These are phyloP conservation scores for Drosophila setosimentum DNA, from an alignment of 2,888 invertebrate species.

Conservation along the genomic window DNA sequence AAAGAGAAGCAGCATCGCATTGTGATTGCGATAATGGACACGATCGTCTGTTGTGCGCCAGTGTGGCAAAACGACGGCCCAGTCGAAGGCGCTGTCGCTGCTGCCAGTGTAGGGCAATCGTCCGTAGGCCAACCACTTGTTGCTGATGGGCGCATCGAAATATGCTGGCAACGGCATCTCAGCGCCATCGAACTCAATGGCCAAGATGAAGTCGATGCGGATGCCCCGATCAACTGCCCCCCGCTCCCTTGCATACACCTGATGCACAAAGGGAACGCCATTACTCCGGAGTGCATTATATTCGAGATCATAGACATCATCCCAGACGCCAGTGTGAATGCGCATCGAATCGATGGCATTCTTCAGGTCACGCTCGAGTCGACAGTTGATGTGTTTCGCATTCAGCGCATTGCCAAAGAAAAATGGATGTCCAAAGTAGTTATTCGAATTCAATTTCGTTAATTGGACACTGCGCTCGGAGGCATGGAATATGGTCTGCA, in stretches of 20 bases:
- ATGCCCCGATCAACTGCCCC: conserved; percentile 17
- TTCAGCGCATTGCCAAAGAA: conserved; percentile 52
- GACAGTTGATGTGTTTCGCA: conserved; percentile 41
- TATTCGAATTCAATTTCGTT: background rate
- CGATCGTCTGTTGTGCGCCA: conserved; percentile 29
- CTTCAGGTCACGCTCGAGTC: conserved; percentile 37
- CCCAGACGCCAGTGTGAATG: background rate
- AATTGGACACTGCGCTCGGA: conserved; percentile 33
- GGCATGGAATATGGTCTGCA: conserved; percentile 31
- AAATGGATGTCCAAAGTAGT: conserved; percentile 33
- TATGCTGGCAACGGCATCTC: conserved; percentile 37
- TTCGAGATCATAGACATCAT: conserved; percentile 29
- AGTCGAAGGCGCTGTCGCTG: conserved; percentile 17
- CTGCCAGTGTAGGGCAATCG: background rate
- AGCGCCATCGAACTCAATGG: conserved; percentile 46
- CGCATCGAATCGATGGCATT: conserved; percentile 9
- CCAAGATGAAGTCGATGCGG: conserved; percentile 57
- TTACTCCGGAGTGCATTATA: conserved; percentile 27
- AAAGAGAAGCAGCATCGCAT: conserved; percentile 28
- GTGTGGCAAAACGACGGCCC: conserved; percentile 53
- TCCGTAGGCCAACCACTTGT: conserved; percentile 58
- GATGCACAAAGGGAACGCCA: conserved; percentile 46
- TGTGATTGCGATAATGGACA: conserved; percentile 10
- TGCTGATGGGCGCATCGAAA: conserved; percentile 29
- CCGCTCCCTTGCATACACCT: conserved; percentile 24